A percentile compares a stretch with the other conserved stretches of the same genome.
Evolutionary conservation across 2,113 vertebrate species (phyloP).

Genomic region (Mungos mungo): DNA sequence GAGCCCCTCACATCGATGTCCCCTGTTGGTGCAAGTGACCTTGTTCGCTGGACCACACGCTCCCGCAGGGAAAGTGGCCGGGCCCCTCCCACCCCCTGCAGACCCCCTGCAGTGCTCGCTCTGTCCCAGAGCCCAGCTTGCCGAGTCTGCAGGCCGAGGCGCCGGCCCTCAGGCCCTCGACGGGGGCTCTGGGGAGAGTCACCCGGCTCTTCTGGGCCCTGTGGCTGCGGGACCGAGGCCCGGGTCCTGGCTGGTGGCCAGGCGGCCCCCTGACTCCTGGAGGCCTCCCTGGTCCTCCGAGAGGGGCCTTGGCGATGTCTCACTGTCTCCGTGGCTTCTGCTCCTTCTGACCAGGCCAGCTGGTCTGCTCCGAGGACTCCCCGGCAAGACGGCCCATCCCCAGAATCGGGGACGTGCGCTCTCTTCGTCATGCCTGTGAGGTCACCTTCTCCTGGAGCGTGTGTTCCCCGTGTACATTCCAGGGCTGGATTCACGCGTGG

Average conservation of each 20-base stretch:
- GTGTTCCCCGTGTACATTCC: rapidly evolving
- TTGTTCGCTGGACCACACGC: not conserved
- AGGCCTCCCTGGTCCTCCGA: not conserved
- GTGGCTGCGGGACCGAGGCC: not conserved
- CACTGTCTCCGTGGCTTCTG: not conserved
- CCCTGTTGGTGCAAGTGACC: not conserved
- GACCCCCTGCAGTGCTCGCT: too few relatives aligned
- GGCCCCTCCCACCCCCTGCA: not conserved
- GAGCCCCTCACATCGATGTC: not conserved
- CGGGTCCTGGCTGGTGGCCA: not conserved
- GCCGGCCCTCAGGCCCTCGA: not conserved
- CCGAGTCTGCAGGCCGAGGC: too few relatives aligned
- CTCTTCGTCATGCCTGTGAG: too few relatives aligned
- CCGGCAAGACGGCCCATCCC: rapidly evolving
- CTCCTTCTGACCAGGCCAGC: too few relatives aligned
- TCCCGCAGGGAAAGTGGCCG: not conserved
- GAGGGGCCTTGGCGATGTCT: not conserved
- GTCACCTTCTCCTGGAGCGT: too few relatives aligned
- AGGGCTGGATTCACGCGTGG: rapidly evolving
- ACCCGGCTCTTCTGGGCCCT: too few relatives aligned
- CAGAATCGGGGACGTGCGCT: not conserved
- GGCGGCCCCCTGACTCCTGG: not conserved
- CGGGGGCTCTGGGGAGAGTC: not conserved
- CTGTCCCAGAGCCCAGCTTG: too few relatives aligned
- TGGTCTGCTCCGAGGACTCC: not conserved